Evolutionary conservation across 2,888 invertebrate species (phyloP).

Genomic region (Gortyna flavago): DNA sequence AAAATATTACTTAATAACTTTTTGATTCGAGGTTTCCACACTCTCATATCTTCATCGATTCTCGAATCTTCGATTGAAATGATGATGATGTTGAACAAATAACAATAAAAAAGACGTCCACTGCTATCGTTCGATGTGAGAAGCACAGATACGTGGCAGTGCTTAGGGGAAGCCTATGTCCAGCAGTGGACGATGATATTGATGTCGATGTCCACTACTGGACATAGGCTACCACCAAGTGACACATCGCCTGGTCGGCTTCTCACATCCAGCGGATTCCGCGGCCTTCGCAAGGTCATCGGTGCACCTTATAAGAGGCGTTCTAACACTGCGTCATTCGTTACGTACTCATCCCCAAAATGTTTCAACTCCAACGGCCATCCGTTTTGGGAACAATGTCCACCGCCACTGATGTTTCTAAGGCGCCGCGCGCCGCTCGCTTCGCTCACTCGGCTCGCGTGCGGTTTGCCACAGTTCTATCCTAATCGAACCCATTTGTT

Average conservation of each 20-base stretch:
- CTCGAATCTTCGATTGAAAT: no score
- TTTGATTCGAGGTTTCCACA: background rate
- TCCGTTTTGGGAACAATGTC: background rate
- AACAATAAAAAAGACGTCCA: no score
- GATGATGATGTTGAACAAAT: no score
- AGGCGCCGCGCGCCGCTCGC: background rate
- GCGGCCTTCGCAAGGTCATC: background rate
- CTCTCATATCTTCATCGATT: no score
- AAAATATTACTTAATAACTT: background rate
- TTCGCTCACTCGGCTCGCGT: background rate
- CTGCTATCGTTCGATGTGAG: background rate
- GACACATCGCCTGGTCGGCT: no score
- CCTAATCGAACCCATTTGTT: background rate
- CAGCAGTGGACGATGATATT: no score
- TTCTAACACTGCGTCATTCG: background rate
- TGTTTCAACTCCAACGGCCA: background rate
- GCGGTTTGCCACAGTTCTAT: background rate
- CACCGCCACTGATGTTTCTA: no score
- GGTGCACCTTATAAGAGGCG: background rate
- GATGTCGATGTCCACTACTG: background rate
- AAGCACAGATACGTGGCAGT: background rate
- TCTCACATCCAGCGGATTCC: background rate
- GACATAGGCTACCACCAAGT: no score
- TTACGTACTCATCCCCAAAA: background rate
- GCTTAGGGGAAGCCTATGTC: no score